These are phyloP conservation scores for Dromaius novaehollandiae DNA, from an alignment of 2,113 vertebrate genomes.

Conservation along the genomic window DNA sequence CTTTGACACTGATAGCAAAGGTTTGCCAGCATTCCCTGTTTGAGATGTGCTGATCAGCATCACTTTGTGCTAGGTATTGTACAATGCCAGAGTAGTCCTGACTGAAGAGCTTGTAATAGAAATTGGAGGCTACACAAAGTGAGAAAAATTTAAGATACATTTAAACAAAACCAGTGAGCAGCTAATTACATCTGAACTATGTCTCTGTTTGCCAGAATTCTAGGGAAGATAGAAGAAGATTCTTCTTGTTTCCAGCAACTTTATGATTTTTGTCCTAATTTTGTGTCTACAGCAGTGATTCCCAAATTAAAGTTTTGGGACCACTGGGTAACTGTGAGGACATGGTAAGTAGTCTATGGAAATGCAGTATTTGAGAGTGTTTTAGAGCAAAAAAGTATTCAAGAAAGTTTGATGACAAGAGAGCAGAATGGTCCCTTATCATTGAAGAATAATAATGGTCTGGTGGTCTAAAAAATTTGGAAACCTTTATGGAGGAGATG, in stretches of 20 bases:
- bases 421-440: neutral
- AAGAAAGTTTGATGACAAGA: neutral
- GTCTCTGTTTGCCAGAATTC: neutral
- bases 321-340: neutral
- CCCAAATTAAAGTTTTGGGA: neutral
- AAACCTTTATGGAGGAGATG: neutral
- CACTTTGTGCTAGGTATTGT: neutral
- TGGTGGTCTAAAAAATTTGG: neutral
- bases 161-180: neutral
- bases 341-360: neutral
- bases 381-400: neutral
- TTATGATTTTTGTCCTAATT: neutral
- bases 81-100: neutral
- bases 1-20: neutral
- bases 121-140: conserved; percentile 23
- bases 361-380: neutral
- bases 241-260: neutral
- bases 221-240: neutral
- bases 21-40: neutral
- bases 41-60: neutral
- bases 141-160: neutral
- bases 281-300: neutral
- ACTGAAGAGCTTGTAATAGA: neutral
- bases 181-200: neutral
- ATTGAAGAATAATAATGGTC: neutral